A percentile compares a stretch with the other conserved stretches of the same genome.
Evolutionary conservation across 2,797 vertebrate species (phyloP).

Genomic region (Crax fasciolata): DNA sequence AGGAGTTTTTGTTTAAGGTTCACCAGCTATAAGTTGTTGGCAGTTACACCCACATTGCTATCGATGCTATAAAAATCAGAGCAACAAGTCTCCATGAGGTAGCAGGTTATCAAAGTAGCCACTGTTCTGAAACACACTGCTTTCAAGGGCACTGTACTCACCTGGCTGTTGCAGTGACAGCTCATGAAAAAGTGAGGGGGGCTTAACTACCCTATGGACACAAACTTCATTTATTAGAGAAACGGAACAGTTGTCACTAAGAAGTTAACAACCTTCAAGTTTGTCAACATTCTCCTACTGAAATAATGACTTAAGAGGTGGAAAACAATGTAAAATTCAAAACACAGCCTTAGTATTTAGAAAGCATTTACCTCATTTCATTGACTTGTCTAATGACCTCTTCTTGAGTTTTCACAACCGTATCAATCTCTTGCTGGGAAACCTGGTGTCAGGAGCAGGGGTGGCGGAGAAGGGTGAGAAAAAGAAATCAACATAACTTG

Average conservation of each 20-base stretch:
- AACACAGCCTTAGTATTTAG: background rate
- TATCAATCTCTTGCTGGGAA: slow-evolving; percentile 86
- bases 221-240: background rate
- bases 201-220: background rate
- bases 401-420: slow-evolving; percentile 88
- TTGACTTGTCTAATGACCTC: slow-evolving; percentile 91
- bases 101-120: background rate
- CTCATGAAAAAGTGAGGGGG: background rate
- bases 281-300: background rate
- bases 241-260: background rate
- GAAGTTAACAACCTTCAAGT: background rate
- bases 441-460: slow-evolving; percentile 65
- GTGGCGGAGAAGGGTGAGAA: background rate
- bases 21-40: background rate
- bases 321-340: background rate
- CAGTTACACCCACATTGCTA: background rate
- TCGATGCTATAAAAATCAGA: background rate
- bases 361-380: slow-evolving; percentile 89
- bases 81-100: background rate
- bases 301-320: background rate
- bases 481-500: background rate
- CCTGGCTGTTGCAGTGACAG: background rate
- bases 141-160: background rate
- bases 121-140: background rate
- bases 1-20: background rate